Base-by-base conservation (phyloP, 2,113 vertebrate genomes). In the Cyanoramphus novaezelandiae region DNA sequence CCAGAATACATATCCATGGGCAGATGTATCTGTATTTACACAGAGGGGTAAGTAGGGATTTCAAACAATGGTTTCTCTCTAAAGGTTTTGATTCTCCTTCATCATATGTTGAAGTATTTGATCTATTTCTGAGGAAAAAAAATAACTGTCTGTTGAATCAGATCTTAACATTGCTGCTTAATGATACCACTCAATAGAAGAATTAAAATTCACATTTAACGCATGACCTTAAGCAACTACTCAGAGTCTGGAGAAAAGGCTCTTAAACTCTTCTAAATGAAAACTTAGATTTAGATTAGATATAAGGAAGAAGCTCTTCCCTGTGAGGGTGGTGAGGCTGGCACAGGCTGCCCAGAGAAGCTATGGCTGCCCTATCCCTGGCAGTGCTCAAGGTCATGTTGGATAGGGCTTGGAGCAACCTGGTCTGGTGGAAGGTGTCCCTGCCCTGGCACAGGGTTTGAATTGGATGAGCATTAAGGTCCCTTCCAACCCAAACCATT, bases 31-130 rank as follows among this genome's bases (percentile, higher is more conserved):
- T n/a, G 7, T 59, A 62, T 67, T 85, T 71, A 50, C 13, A 31
- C 3, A 44, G 6, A 0, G 0, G 63, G 24, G n/a, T 27, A 29
- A 2, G 4, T 17, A 23, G 14, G 9, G 19, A 8, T 37, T 17
- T 33, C 72, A 64, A 46, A 11, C 14, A 72, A 3, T 16, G 24
- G 7, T 9, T 77, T 63, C 18, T 68, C 43, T 59, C 5, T 46
- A 71, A 68, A 63, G 3, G 6, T 84, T 86, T 86, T 64, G 5
- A 47, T 91, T 71, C 13, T 55, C 3, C 55, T 74, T 44, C 23
- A 37, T 39, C 0, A 0, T 13, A n/a, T 31, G 9, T 2, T 71
- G 14, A 81, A 82, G 59, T 67, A 71, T 49, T 39, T 72, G 9
- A 76, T 3, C 13, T 39, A 5, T 72, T 64, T 71, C 25, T 68